A percentile compares a stretch with the other conserved stretches of the same genome.
Conservation (phyloP, 2,888 invertebrate species). For the Hydrotaea diabolus region DNA sequence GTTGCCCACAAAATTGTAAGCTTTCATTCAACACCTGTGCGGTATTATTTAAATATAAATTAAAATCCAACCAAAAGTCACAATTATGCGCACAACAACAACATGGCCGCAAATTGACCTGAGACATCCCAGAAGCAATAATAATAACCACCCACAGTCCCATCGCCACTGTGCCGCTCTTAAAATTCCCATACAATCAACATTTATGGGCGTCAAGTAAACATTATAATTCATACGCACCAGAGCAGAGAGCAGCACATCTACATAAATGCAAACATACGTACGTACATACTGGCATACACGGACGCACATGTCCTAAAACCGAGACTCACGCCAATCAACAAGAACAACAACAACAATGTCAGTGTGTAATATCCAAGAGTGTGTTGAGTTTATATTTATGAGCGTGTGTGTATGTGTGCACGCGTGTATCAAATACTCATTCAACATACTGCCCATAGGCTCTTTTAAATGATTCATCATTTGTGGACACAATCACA, state of each 20-base stretch:
- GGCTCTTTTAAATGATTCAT: conserved; percentile 58
- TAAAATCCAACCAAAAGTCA: neutral
- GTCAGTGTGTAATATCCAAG: neutral
- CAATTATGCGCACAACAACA: neutral
- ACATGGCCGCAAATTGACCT: conserved; percentile 47
- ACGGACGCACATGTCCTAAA: neutral
- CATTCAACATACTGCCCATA: conserved; percentile 11
- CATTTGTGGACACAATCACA: conserved; percentile 27
- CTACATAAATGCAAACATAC: neutral
- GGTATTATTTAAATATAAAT: neutral
- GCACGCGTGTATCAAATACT: conserved; percentile 6
- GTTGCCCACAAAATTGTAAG: no score
- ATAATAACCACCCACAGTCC: conserved; percentile 18
- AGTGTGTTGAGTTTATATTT: conserved; percentile 6
- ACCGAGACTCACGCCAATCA: conserved; percentile 12
- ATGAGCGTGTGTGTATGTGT: neutral
- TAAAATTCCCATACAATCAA: conserved; percentile 46
- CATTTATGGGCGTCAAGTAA: conserved; percentile 57
- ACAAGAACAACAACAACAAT: conserved; percentile 8
- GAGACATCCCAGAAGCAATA: conserved; percentile 53
- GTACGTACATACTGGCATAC: no score
- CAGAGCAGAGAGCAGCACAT: neutral
- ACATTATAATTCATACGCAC: conserved; percentile 49
- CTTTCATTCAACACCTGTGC: no score
- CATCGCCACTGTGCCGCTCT: neutral